A percentile compares a stretch with the other conserved stretches of the same genome.
Conservation (phyloP, 2,888 invertebrate species). For the Schrankia costaestrigalis region DNA sequence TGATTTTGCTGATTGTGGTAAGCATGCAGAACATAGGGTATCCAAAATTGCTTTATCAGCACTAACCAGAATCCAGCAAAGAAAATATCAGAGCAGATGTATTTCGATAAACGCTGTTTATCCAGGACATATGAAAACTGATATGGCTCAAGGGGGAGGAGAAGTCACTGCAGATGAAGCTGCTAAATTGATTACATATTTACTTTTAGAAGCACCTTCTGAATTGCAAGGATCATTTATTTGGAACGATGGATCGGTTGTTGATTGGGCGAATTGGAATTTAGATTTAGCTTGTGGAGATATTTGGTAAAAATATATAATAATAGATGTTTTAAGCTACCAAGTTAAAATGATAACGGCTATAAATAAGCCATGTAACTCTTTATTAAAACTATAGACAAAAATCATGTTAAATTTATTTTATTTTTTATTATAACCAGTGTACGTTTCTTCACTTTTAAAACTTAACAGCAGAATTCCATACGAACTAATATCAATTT, state of each 20-base stretch:
- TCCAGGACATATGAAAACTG: conserved; percentile 63
- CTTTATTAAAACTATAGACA: no score
- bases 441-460: no score
- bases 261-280: conserved; percentile 80
- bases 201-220: conserved; percentile 82
- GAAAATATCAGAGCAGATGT: conserved; percentile 50
- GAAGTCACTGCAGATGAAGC: conserved; percentile 81
- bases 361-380: no score
- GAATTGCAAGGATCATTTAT: conserved; percentile 83
- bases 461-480: no score
- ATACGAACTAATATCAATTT: no score
- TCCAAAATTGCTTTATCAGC: conserved; percentile 68
- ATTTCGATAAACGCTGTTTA: conserved; percentile 67
- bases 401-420: no score
- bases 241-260: conserved; percentile 81
- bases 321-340: background rate
- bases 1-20: conserved; percentile 68
- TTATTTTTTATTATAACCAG: no score
- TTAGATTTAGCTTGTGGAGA: conserved; percentile 56
- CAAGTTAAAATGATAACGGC: background rate
- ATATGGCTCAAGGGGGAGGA: conserved; percentile 77
- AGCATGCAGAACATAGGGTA: conserved; percentile 69
- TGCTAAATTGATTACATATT: conserved; percentile 78
- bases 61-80: conserved; percentile 61
- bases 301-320: conserved; percentile 35